phyloP scores from a whole-genome alignment of 2,888 invertebrate species.

The Elgonia sp. region DNA sequence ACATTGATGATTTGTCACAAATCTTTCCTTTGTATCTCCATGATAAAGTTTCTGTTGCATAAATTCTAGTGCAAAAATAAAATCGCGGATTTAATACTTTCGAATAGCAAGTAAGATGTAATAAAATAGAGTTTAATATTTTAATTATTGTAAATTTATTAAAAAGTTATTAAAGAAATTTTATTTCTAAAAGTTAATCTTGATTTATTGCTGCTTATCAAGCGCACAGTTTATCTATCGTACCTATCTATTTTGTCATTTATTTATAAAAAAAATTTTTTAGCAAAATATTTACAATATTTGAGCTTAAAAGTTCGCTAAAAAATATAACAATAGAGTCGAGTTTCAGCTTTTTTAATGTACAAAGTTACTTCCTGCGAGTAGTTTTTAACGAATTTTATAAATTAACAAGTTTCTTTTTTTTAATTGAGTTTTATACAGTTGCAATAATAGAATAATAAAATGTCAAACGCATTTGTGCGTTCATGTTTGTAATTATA shows the following conservation, averaged over 20 bases:
- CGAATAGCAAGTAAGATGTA: slow-evolving; percentile 69
- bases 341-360: slow-evolving; percentile 42
- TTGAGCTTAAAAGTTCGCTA: slow-evolving; percentile 13
- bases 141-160: slow-evolving; percentile 73
- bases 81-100: slow-evolving; percentile 59
- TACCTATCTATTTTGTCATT: too few relatives aligned
- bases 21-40: slow-evolving; percentile 5
- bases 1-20: slow-evolving; percentile 28
- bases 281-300: slow-evolving; percentile 5
- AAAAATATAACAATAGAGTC: slow-evolving; percentile 37
- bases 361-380: slow-evolving; percentile 31
- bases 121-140: slow-evolving; percentile 71
- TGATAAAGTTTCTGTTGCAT: slow-evolving; percentile 68
- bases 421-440: slow-evolving; percentile 44
- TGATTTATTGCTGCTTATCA: slow-evolving; percentile 61
- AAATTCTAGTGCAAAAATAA: slow-evolving; percentile 61
- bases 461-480: slow-evolving; percentile 27
- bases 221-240: neutral
- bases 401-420: slow-evolving; percentile 52
- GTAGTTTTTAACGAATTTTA: slow-evolving; percentile 54
- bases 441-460: slow-evolving; percentile 12
- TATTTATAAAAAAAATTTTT: too few relatives aligned
- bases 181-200: slow-evolving; percentile 68
- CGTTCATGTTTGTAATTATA: slow-evolving; percentile 3
- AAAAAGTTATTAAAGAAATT: slow-evolving; percentile 72